These are phyloP conservation scores for Prionace glauca DNA, from an alignment of 2,797 vertebrate genomes.

Conservation along the genomic window DNA sequence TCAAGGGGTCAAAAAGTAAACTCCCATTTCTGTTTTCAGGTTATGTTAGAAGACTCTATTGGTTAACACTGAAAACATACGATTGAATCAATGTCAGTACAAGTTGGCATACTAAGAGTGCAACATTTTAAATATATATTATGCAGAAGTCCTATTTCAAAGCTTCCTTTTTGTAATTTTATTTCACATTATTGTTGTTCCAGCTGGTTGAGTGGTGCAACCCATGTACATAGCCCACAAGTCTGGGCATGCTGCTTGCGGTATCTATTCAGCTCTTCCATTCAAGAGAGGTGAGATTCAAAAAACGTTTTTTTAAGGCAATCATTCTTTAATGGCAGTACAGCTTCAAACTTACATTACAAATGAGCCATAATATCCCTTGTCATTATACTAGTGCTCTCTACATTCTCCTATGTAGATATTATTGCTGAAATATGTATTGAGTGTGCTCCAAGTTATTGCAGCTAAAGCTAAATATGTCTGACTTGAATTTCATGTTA, in stretches of 20 bases:
- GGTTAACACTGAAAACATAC: background rate
- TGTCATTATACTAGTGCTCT: background rate
- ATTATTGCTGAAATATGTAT: background rate
- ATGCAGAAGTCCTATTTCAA: too few species aligned
- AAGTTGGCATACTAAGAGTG: background rate
- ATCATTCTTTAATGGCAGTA: background rate
- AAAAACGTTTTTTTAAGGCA: too few species aligned
- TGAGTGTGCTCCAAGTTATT: background rate
- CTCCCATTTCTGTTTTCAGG: too few species aligned
- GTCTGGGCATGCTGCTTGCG: constrained; percentile 81
- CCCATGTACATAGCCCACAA: constrained; percentile 72
- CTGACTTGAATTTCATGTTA: background rate
- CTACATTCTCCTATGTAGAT: background rate
- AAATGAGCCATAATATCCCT: background rate
- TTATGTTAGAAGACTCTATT: background rate
- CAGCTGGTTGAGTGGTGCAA: constrained; percentile 87
- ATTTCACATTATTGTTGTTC: constrained; percentile 43
- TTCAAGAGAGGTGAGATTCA: constrained; percentile 76
- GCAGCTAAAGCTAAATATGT: background rate
- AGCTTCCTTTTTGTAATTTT: constrained; percentile 39
- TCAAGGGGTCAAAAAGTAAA: too few species aligned
- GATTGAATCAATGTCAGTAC: background rate
- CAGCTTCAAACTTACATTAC: background rate
- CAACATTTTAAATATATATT: background rate
- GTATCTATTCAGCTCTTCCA: constrained; percentile 73